Base-by-base conservation (phyloP, 1,140 invertebrate species). In the Daktulosphaira vitifoliae region DNA sequence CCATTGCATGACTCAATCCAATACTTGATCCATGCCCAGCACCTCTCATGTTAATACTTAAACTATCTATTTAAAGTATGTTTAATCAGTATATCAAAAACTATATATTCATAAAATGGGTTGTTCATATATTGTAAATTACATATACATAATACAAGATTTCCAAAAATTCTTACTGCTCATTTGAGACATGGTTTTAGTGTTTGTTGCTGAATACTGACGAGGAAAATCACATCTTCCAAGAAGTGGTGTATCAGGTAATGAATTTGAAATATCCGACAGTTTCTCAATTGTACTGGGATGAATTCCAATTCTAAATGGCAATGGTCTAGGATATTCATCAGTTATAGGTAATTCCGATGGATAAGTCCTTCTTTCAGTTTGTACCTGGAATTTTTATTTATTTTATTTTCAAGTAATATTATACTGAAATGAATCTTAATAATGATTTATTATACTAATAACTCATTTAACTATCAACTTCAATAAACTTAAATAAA, bases 1-100 rank as follows among this genome's bases (percentile, higher is more conserved):
- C 83, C 69, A 85, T 79, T 6, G 83, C 84, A 69, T 84, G 81
- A 66, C 67, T 65, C 6, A 70, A 64, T 37, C 65, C 68, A 25
- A 67, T 62, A 16, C 67, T 64, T 16, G 59, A 66, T 8, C 68
- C 67, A 39, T 67, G 69, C 7, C 68, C 67, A 26, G 65, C 65
- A 33, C 65, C 62, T 39, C 83, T 53, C 42, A 62, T 62, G 6
- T 62, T 62, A 33, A 48, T 62, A 6, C 42, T 62, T 11, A 48
- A 48, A 46, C 56, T 62, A 33, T 62, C 56, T 62, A 16, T 20
- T 46, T 20, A 20, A 62, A 20, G 44, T 1, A 33, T 1, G 3
- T 46, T 9, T 13, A 46, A 46, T 59, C 13, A 33, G 4, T 33
- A 11, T 33, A 6, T 6, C 29, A 33, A n/a, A n/a, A n/a, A n/a